Percentiles rank a stretch among this genome's conserved stretches.
phyloP scores from a whole-genome alignment of 2,113 vertebrate genomes.

The Myrmecobius fasciatus region DNA sequence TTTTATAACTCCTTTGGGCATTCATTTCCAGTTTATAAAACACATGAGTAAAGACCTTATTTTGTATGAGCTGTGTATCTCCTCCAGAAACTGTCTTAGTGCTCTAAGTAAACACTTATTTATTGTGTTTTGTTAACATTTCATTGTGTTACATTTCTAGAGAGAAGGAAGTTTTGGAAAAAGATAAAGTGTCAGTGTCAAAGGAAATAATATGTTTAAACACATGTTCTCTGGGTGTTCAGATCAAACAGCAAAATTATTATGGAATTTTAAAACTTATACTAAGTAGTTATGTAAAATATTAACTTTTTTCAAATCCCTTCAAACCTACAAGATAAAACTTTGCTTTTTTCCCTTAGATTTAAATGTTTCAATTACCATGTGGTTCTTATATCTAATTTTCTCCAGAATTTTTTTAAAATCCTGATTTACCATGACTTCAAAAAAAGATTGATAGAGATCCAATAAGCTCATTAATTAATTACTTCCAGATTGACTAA shows the following conservation, averaged over 20 bases:
- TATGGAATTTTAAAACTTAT: conserved; percentile 48
- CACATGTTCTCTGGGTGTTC: not conserved
- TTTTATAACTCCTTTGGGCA: too few relatives aligned
- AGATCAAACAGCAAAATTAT: conserved; percentile 37
- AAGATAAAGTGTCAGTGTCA: not conserved
- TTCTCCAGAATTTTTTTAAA: not conserved
- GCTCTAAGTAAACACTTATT: not conserved
- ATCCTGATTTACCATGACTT: conserved; percentile 43
- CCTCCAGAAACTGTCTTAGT: not conserved
- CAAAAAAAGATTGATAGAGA: conserved; percentile 31
- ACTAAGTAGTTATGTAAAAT: not conserved
- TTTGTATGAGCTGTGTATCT: not conserved
- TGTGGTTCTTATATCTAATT: conserved; percentile 26
- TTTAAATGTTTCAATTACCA: conserved; percentile 50
- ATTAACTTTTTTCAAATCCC: conserved; percentile 16
- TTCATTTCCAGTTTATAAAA: not conserved
- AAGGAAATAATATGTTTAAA: not conserved
- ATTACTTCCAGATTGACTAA: conserved; percentile 59
- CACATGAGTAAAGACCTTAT: not conserved
- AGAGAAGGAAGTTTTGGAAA: not conserved
- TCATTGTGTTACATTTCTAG: not conserved
- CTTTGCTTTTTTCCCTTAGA: not conserved
- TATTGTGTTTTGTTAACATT: not conserved
- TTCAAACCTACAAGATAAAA: conserved; percentile 44
- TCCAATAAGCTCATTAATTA: conserved; percentile 61